Evolutionary conservation across 2,797 vertebrate species (phyloP), one percentile per base, ranked within the genome.

Genomic region (Sebastes baramenuke): DNA sequence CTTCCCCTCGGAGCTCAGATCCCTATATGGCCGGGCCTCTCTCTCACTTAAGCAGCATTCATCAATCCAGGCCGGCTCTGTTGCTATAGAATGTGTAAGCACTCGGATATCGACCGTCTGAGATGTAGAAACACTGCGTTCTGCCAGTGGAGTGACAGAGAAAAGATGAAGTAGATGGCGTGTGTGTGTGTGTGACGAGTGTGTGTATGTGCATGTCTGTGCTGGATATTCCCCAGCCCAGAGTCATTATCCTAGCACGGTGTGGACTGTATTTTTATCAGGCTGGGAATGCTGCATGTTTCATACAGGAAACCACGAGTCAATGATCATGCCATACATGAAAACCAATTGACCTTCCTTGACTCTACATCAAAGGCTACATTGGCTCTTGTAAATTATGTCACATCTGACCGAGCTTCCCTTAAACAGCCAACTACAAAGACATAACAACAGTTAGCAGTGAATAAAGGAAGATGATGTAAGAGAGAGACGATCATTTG

Each of bases 281-380:
- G 72, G 25, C 65, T 46, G 59, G 20, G 54, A 76, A 75, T 79
- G 83, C 79, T 77, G 73, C 73, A 74, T 84, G 81, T 88, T 82
- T 87, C 64, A 76, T 79, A 58, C 58, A 85, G 80, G 77, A 88
- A 88, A 86, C 81, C 56, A 74, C 36, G 6, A 87, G 82, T 87
- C 87, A 83, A 69, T 77, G 85, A 89, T 92, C 89, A 59, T 67
- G 80, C 77, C 68, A 77, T 86, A 92, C 88, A 90, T 81, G 73
- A 75, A 87, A 87, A 82, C 79, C 82, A 90, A 80, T 86, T 90
- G 87, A 89, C 87, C 88, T 82, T 56, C 62, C 42, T 54, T 90
- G 87, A 92, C 88, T 86, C 74, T 34, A 68, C 83, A 89, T 92
- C 83, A 89, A 91, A 91, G 77, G 65, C 66, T 60, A 56, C 81